phyloP scores from a whole-genome alignment of 2,888 invertebrate species.

The Caenorhabditis sp. region DNA sequence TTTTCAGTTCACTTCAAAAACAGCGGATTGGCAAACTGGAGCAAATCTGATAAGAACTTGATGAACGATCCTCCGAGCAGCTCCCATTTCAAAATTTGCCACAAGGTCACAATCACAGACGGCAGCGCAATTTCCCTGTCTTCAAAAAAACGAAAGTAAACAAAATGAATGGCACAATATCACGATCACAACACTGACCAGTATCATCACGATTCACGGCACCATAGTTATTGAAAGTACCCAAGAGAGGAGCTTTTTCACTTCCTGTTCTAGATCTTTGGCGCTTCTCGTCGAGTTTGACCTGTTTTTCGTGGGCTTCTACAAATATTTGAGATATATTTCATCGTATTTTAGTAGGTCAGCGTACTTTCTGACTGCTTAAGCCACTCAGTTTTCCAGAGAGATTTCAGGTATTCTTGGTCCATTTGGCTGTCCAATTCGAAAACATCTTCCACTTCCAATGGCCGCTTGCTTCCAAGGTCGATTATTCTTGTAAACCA shows the following conservation, averaged over 20 bases:
- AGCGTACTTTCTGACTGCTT: constrained; percentile 57
- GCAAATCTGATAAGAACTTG: constrained; percentile 73
- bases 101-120: constrained; percentile 72
- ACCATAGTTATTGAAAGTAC: constrained; percentile 47
- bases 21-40: constrained; percentile 75
- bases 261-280: constrained; percentile 31
- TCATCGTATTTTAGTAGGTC: no score
- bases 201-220: constrained; percentile 41
- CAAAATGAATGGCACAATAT: background rate
- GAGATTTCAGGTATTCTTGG: constrained; percentile 63
- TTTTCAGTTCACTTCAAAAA: constrained; percentile 71
- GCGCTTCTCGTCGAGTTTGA: constrained; percentile 31
- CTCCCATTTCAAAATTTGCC: constrained; percentile 74
- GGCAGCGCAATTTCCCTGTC: constrained; percentile 50
- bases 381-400: constrained; percentile 69
- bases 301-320: constrained; percentile 37
- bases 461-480: constrained; percentile 67
- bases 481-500: constrained; percentile 73
- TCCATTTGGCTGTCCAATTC: constrained; percentile 69
- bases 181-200: constrained; percentile 31
- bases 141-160: background rate
- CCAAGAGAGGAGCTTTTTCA: constrained; percentile 46
- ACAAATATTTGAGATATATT: constrained; percentile 6
- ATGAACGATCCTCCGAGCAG: constrained; percentile 70
- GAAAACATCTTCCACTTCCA: constrained; percentile 72